Evolutionary conservation across 2,888 invertebrate genomes (phyloP), one percentile per base, ranked within the genome.

Genomic region (Muscina levida): DNA sequence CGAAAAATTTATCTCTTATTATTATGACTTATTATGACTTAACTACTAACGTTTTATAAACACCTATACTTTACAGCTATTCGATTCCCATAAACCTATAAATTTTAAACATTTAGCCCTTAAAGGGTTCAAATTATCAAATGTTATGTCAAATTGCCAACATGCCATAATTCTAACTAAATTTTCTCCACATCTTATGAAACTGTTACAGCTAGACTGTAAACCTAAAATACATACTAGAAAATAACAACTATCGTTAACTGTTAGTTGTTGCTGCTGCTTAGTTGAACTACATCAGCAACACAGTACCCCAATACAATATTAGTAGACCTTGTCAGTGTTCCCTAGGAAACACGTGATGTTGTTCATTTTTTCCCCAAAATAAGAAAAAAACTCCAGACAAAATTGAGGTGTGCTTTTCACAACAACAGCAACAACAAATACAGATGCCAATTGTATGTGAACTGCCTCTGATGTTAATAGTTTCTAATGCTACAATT

Each of bases 281-380:
- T 67, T 42, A 66, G 17, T 39, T 71, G 53, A 79, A 79, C 31
- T 19, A 72, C 13, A 26, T 37, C 57, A 39, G 0, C 56, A n/a
- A 62, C 46, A 37, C 31, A 31, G 31, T n/a, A n/a, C n/a, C n/a
- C n/a, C n/a, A n/a, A n/a, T n/a, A 44, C 10, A 24, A 31, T 37
- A 67, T 44, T 11, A 24, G 17, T 22, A 77, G 56, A 74, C 68
- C 72, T 73, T 82, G 73, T 73, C 76, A 78, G 51, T 81, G 79
- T 72, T 79, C 22, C 70, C 22, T 19, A 26, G 59, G 62, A 68
- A 75, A 74, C 83, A 83, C 82, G 82, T 83, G 80, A 83, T 80
- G 76, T 82, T 82, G 82, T 78, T 77, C 71, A 71, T 71, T 70
- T 59, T 68, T n/a, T 5, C 4, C 31, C 8, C 3, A 31, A 31